Evolutionary conservation across 2,797 vertebrate species (phyloP), one percentile per base, ranked within the genome.

Genomic region (Thalassophryne amazonica): DNA sequence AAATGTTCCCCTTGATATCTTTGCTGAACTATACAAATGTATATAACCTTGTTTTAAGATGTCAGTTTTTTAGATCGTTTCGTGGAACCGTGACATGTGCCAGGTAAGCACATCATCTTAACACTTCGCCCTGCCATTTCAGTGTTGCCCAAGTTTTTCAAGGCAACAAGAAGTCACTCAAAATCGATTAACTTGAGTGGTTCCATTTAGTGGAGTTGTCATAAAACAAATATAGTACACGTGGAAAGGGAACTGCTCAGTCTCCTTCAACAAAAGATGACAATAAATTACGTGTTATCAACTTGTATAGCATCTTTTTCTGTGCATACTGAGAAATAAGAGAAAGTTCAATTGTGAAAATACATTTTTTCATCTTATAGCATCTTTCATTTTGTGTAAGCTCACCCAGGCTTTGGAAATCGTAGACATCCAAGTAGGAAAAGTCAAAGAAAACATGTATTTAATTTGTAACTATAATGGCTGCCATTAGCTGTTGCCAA

Each of bases 341-440:
- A 72, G 38, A 42, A 64, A 54, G 43, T 45, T 37, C 50, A 69
- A 60, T 39, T 30, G 25, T 11, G 56, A 62, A 69, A 69, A 73
- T 48, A 20, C 47, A 60, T 53, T 65, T 32, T 33, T 69, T 28
- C 32, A 60, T 53, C 62, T 68, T 59, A 23, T 48, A 20, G 14
- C 25, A 37, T 38, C 16, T 20, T 69, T 63, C 45, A 45, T 39
- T 75, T 63, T 53, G 32, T 24, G 20, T 35, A 45, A 16, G 60
- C 27, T 60, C 48, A 64, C n/a, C 73, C 32, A 19, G 29, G 12
- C 35, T 54, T 48, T 43, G 21, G 39, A 53, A 73, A n/a, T n/a
- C n/a, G n/a, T n/a, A n/a, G n/a, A n/a, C n/a, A n/a, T n/a, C n/a
- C n/a, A n/a, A n/a, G n/a, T n/a, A n/a, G n/a, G n/a, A n/a, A n/a